Evolutionary conservation across 2,797 vertebrate genomes (phyloP).

Genomic region (Ambastaia sidthimunki): DNA sequence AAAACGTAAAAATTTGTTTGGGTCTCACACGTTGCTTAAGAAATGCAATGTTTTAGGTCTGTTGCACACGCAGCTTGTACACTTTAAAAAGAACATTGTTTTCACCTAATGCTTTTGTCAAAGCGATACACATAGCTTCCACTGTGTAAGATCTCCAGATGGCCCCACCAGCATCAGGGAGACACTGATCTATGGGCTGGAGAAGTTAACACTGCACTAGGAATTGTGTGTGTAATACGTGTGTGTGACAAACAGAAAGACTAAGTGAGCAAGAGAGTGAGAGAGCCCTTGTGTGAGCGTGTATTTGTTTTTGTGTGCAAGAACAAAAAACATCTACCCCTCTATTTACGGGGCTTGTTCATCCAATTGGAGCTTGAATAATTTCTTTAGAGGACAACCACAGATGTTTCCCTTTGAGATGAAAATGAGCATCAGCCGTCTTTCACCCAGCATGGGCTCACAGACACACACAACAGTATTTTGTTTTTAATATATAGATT

Average conservation of each 20-base stretch:
- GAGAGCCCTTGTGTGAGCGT: constrained; percentile 12
- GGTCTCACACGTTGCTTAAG: too few relatives aligned
- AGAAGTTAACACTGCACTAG: constrained; percentile 2
- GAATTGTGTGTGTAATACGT: constrained; percentile 12
- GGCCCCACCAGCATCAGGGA: constrained; percentile 27
- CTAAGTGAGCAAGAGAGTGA: background rate
- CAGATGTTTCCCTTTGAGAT: constrained; percentile 78
- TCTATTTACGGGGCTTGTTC: constrained; percentile 27
- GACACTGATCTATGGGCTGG: constrained; percentile 50
- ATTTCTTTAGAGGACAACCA: constrained; percentile 69
- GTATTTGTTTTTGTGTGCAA: constrained; percentile 38
- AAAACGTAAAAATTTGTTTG: background rate
- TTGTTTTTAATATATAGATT: background rate
- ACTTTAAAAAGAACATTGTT: background rate
- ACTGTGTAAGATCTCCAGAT: constrained; percentile 54
- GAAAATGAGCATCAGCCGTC: constrained; percentile 70
- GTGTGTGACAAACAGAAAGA: constrained; percentile 4
- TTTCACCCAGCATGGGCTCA: constrained; percentile 28
- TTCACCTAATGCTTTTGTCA: background rate
- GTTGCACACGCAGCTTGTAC: background rate
- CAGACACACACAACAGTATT: constrained; percentile 18
- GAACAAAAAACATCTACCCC: constrained; percentile 25
- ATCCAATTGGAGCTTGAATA: constrained; percentile 73
- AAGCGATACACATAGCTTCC: constrained; percentile 21
- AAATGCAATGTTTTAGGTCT: background rate